Conservation (phyloP, 2,797 vertebrate species). For the Atherinosoma microstoma region DNA sequence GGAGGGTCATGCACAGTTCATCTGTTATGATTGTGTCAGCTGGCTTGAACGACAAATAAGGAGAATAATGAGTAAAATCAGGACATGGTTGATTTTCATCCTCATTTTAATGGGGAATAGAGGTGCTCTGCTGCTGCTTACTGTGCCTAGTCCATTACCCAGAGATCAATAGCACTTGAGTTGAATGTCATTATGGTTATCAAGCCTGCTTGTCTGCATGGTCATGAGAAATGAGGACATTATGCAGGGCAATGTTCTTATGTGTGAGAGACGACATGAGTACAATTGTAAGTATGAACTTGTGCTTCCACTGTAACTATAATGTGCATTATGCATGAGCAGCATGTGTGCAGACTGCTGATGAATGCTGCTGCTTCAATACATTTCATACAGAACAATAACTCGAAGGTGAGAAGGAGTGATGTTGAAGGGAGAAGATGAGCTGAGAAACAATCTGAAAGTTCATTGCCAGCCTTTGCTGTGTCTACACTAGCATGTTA, state of each 20-base stretch:
- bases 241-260: conserved; percentile 55
- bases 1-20: conserved; percentile 10
- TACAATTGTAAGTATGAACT: conserved; percentile 44
- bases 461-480: too few species aligned
- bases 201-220: conserved; percentile 64
- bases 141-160: conserved; percentile 60
- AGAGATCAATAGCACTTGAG: conserved; percentile 77
- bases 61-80: conserved; percentile 43
- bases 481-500: background rate
- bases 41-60: conserved; percentile 29
- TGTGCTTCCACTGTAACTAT: conserved; percentile 40
- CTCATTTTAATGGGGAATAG: conserved; percentile 45
- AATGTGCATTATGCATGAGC: conserved; percentile 44
- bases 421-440: conserved; percentile 32
- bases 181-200: conserved; percentile 78
- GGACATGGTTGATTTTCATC: conserved; percentile 52
- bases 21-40: conserved; percentile 20
- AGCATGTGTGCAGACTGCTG: conserved; percentile 29
- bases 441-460: conserved; percentile 2
- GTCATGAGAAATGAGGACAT: conserved; percentile 69
- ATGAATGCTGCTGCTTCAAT: conserved; percentile 38
- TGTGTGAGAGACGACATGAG: conserved; percentile 42
- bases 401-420: conserved; percentile 52
- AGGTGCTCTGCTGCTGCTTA: conserved; percentile 45
- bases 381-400: conserved; percentile 11